Percentiles rank a stretch among this genome's conserved stretches.
These are phyloP conservation scores for Melikaiella ostensackeni DNA, from an alignment of 2,888 invertebrate genomes.

Conservation along the genomic window DNA sequence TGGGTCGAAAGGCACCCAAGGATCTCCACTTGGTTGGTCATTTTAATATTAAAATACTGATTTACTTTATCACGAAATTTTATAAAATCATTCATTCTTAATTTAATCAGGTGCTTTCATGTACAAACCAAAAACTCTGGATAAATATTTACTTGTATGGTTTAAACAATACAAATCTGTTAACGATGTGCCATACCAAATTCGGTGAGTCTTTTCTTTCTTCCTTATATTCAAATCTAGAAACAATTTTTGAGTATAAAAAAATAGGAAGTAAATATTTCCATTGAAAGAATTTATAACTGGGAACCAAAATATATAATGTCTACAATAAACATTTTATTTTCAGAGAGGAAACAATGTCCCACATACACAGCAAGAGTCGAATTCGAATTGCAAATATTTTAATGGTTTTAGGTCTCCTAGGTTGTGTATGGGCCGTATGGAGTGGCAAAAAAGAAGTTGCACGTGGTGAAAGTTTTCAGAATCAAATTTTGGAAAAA, in stretches of 20 bases:
- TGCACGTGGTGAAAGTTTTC: background rate
- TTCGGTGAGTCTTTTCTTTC: background rate
- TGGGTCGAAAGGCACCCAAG: background rate
- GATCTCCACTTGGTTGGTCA: background rate
- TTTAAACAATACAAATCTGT: slow-evolving; percentile 25
- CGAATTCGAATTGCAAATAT: slow-evolving; percentile 20
- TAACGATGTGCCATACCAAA: background rate
- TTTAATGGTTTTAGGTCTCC: background rate
- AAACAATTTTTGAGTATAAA: too few species aligned
- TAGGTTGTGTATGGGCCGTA: background rate
- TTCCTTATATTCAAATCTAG: too few species aligned
- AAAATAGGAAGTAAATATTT: too few species aligned
- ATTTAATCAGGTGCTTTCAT: background rate
- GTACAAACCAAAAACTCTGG: background rate
- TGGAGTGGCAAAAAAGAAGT: background rate
- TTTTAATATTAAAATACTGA: background rate
- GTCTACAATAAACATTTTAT: background rate
- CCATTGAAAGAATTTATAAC: background rate
- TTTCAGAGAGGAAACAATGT: background rate
- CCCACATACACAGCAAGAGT: background rate
- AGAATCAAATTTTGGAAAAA: background rate
- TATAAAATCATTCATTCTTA: background rate
- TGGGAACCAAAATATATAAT: background rate
- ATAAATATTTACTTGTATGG: slow-evolving; percentile 32
- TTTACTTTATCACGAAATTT: too few species aligned